A percentile compares a stretch with the other conserved stretches of the same genome.
These are phyloP conservation scores for Leguminivora glycinivorella DNA, from an alignment of 1,140 invertebrate genomes.

Conservation along the genomic window DNA sequence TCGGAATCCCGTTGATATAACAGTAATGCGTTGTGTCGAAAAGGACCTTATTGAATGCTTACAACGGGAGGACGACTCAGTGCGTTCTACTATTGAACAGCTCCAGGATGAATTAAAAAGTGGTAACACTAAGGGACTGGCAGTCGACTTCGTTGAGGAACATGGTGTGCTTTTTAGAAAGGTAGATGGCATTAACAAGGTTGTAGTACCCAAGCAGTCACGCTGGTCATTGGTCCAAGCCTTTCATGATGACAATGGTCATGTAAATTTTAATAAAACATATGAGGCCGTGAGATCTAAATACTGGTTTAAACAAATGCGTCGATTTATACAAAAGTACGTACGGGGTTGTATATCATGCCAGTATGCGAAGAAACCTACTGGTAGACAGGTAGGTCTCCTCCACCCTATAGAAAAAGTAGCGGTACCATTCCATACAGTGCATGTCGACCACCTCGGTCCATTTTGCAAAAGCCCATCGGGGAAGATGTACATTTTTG, in stretches of 20 bases:
- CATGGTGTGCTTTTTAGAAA: neutral
- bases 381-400: conserved; percentile 27
- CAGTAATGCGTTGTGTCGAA: neutral
- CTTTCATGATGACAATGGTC: conserved; percentile 10
- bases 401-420: conserved; percentile 26
- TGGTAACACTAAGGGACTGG: conserved; percentile 7
- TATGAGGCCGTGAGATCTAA: conserved; percentile 31
- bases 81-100: neutral
- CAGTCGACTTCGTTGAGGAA: neutral
- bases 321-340: conserved; percentile 33
- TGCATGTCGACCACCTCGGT: conserved; percentile 28
- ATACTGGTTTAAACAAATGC: conserved; percentile 34
- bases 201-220: neutral
- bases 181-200: conserved; percentile 24
- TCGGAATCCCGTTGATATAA: conserved; percentile 34
- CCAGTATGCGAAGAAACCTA: conserved; percentile 30
- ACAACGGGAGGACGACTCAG: conserved; percentile 16
- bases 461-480: conserved; percentile 28
- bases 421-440: conserved; percentile 13
- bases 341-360: conserved; percentile 31
- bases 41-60: conserved; percentile 5
- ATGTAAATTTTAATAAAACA: conserved; percentile 32
- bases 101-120: neutral
- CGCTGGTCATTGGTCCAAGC: conserved; percentile 17
- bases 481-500: conserved; percentile 29